These are phyloP conservation scores for Eueides isabella DNA, from an alignment of 1,140 invertebrate genomes.

Conservation along the genomic window DNA sequence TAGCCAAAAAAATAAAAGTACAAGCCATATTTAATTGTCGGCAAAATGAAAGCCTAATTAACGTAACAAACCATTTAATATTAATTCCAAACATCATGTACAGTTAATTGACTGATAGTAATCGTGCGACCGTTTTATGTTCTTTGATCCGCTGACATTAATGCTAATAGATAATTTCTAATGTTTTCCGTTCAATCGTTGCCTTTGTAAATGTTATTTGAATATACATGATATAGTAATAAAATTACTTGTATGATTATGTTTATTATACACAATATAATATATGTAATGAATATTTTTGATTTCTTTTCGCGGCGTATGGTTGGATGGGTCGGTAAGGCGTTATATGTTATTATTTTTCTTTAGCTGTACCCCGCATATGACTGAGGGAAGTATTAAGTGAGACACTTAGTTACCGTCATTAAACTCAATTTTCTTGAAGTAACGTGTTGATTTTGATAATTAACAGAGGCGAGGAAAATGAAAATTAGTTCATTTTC, in stretches of 20 bases:
- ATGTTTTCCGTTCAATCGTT: not conserved
- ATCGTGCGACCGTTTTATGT: conserved; percentile 4
- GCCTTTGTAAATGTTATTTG: not conserved
- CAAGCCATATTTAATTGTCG: not conserved
- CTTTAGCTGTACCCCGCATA: no score
- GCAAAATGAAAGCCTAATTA: conserved; percentile 14
- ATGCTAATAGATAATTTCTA: not conserved
- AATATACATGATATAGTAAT: not conserved
- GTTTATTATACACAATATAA: not conserved
- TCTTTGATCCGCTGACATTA: conserved; percentile 16
- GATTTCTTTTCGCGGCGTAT: not conserved
- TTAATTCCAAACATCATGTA: conserved; percentile 21
- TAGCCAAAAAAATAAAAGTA: no score
- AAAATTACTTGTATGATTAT: not conserved
- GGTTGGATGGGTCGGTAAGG: no score
- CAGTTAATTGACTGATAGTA: conserved; percentile 20
- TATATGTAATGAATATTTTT: not conserved
- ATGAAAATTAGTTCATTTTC: no score
- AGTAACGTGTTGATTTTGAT: no score
- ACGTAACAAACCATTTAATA: conserved; percentile 9
- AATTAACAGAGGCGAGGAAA: no score
- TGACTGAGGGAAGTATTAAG: no score
- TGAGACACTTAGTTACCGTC: no score
- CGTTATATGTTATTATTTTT: no score
- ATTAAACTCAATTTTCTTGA: no score